Base-by-base conservation (phyloP, 2,888 invertebrate genomes). In the Drosophila sordidula region DNA sequence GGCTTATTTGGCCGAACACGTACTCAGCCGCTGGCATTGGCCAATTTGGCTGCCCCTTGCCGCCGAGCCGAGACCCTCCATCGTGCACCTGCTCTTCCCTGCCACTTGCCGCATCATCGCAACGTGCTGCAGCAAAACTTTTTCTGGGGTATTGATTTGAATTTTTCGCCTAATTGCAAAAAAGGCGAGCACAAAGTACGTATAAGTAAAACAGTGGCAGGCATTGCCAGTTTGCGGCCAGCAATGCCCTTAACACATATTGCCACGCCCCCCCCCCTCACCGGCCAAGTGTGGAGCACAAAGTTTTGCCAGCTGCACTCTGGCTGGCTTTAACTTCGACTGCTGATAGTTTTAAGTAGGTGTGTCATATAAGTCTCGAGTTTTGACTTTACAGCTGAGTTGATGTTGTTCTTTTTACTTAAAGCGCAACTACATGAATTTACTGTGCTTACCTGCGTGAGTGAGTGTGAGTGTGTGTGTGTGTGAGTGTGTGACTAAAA, bases 81-180 rank as follows among this genome's bases (percentile, higher is more conserved):
- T 22, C 22, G 22, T 22, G 14, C 32, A 6, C 6, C 36, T 8
- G 11, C 6, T 0, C 5, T 0, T 6, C 1, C 16, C 12, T 8
- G 26, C 39, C 9, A 6, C 14, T 11, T 41, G 51, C 47, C 29
- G 59, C 70, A 49, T 45, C 49, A 63, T 54, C 39, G 50, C 52
- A 66, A 87, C 75, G 87, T 81, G 87, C 72, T 81, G 82, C 85
- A 87, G 70, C 64, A 78, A 73, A 87, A 87, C 65, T 75, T 87
- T 72, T 85, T 47, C 78, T 69, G 42, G 68, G 64, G 57, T 83
- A 82, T 82, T 82, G 82, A 82, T 82, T 82, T 87, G 79, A 78
- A 84, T 82, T 82, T 78, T 67, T 64, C 64, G 78, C 71, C 81
- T 82, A 82, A 82, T 82, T 82, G 81, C 87, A 80, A 82, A 76